Evolutionary conservation across 1,140 invertebrate genomes (phyloP), one percentile per base, ranked within the genome.

Genomic region (Heliconius eleuchia): DNA sequence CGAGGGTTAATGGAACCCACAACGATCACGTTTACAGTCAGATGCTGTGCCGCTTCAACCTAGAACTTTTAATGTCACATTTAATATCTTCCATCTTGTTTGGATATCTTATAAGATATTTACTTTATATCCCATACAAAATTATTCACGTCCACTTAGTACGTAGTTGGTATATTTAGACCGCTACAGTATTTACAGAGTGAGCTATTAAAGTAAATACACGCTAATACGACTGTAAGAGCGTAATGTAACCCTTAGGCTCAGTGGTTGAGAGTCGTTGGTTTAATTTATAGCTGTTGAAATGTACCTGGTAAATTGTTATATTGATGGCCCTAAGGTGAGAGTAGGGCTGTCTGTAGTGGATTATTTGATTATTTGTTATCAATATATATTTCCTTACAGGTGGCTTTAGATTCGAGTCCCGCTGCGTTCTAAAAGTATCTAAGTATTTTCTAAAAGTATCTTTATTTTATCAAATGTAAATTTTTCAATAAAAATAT

Each of bases 201-300:
- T 79, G 75, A 82, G 81, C 72, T 82, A 80, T 82, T 80, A 78
- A 77, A 78, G 82, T 83, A 83, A 66, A 83, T 83, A 71, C 55
- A 70, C 66, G 66, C 73, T 83, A 83, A 83, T 83, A 76, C 79
- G 79, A 80, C 79, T 82, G 78, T 82, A 82, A 82, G 74, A 55
- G 74, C 71, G 74, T 79, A 82, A 82, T 82, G 77, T 70, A 73
- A 73, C 81, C 82, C 82, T 77, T 80, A 73, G 83, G 85, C 85
- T 80, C 85, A 84, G 81, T 79, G 80, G 80, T 84, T 74, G 77
- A 79, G 34, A 52, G 52, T 75, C 82, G 84, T 85, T 85, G 88
- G 88, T 87, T 91, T 92, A 92, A 92, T 92, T 92, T 92, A 92
- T 91, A 87, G 85, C 86, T 84, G 91, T 91, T 91, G 88, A 92